Percentiles rank a stretch among this genome's conserved stretches.
These are phyloP conservation scores for Calidris pygmaea DNA, from an alignment of 2,113 vertebrate genomes.

Conservation along the genomic window DNA sequence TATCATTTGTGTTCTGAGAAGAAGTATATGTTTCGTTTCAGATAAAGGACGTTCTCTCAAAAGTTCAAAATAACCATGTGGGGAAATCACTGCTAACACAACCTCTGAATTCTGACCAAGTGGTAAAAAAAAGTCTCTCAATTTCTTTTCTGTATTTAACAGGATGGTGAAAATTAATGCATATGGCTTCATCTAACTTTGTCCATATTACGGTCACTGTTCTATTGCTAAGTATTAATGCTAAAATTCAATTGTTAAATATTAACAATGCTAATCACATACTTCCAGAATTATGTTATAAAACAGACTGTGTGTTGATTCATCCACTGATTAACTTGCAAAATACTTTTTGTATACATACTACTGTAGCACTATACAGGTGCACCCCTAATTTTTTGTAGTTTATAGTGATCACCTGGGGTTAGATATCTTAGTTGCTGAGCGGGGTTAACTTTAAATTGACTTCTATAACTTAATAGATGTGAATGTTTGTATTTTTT, in stretches of 20 bases:
- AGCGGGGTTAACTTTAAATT: not conserved
- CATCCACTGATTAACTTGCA: not conserved
- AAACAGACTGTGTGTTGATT: not conserved
- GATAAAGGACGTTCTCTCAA: slow-evolving; percentile 82
- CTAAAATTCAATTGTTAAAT: not conserved
- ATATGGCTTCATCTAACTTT: not conserved
- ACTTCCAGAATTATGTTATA: not conserved
- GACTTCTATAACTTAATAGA: not conserved
- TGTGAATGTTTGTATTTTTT: not conserved
- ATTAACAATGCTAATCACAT: not conserved
- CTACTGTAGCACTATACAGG: not conserved
- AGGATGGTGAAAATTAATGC: not conserved
- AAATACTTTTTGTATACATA: not conserved
- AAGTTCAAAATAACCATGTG: slow-evolving; percentile 77
- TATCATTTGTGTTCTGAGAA: not conserved
- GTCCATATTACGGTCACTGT: not conserved
- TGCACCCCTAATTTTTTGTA: not conserved
- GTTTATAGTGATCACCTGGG: not conserved
- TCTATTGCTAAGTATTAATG: not conserved
- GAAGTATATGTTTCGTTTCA: slow-evolving; percentile 47
- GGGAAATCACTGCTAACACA: slow-evolving; percentile 83
- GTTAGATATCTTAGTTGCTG: not conserved
- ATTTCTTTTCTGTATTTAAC: not conserved
- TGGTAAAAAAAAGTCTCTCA: slow-evolving; percentile 71
- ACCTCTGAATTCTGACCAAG: slow-evolving; percentile 81